A percentile compares a stretch with the other conserved stretches of the same genome.
phyloP scores from a whole-genome alignment of 2,113 vertebrate genomes.

The Bos taurus region DNA sequence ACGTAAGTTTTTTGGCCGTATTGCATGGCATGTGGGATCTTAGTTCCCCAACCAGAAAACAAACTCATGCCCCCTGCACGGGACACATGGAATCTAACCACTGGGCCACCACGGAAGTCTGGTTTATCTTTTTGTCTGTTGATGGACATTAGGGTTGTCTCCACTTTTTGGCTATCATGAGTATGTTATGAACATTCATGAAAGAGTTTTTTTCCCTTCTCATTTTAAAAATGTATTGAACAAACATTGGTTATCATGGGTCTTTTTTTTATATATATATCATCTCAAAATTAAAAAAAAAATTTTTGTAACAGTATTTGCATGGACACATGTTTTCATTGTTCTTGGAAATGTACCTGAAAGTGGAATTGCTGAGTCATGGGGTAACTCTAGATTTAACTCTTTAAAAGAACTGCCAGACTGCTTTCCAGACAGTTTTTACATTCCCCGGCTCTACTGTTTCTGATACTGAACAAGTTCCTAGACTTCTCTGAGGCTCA shows the following conservation, averaged over 20 bases:
- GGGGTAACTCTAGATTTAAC: not conserved
- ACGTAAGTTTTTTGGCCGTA: not conserved
- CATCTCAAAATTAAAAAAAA: not conserved
- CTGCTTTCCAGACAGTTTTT: not conserved
- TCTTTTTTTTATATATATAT: not conserved
- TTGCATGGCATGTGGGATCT: not conserved
- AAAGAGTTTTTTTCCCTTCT: not conserved
- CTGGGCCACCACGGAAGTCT: not conserved
- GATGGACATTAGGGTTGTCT: not conserved
- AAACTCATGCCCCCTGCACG: not conserved
- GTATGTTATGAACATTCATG: not conserved
- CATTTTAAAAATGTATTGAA: not conserved
- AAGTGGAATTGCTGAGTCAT: not conserved
- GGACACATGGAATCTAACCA: not conserved
- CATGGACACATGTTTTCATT: not conserved
- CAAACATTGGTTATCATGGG: not conserved
- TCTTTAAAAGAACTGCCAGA: not conserved
- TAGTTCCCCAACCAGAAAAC: not conserved
- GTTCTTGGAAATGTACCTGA: not conserved
- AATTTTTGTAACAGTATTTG: not conserved
- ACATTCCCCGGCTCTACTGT: not conserved
- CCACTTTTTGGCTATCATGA: not conserved
- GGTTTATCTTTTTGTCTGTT: not conserved
- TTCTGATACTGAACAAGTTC: not conserved
- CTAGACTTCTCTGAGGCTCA: not conserved